phyloP scores from a whole-genome alignment of 2,888 invertebrate genomes.

The Heliconius ismenius region DNA sequence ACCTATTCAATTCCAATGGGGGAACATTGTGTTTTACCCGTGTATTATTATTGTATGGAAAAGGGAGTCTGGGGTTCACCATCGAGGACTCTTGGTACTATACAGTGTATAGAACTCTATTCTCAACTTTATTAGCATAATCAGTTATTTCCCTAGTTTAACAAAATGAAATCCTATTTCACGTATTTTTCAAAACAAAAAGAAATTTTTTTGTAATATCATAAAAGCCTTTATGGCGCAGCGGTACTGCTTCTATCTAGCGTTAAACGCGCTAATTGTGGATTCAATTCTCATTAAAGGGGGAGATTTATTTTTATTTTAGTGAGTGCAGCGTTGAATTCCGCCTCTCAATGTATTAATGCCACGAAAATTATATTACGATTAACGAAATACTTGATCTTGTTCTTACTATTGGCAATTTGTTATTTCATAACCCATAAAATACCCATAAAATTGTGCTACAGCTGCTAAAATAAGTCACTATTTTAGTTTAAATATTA shows the following conservation, averaged over 20 bases:
- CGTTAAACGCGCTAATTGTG: no score
- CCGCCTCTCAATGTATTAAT: not conserved
- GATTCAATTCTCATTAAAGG: no score
- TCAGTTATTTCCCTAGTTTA: not conserved
- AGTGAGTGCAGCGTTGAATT: not conserved
- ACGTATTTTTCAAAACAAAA: not conserved
- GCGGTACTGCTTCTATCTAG: no score
- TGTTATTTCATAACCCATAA: no score
- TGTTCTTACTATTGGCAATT: no score
- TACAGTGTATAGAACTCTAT: not conserved
- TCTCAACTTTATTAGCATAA: not conserved
- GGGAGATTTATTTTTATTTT: no score
- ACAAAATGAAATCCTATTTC: not conserved
- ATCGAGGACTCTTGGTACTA: constrained; percentile 6
- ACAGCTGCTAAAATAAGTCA: no score
- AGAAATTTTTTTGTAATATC: not conserved
- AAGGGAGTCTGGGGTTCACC: constrained; percentile 10
- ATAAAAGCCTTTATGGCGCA: not conserved
- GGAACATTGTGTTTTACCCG: constrained; percentile 3
- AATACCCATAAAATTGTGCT: no score
- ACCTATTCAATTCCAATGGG: constrained; percentile 15
- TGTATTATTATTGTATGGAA: not conserved
- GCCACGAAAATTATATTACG: no score
- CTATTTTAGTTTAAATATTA: no score
- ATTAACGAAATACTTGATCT: no score